Base-by-base conservation (phyloP, 2,888 invertebrate species). In the Athrips mouffetella region DNA sequence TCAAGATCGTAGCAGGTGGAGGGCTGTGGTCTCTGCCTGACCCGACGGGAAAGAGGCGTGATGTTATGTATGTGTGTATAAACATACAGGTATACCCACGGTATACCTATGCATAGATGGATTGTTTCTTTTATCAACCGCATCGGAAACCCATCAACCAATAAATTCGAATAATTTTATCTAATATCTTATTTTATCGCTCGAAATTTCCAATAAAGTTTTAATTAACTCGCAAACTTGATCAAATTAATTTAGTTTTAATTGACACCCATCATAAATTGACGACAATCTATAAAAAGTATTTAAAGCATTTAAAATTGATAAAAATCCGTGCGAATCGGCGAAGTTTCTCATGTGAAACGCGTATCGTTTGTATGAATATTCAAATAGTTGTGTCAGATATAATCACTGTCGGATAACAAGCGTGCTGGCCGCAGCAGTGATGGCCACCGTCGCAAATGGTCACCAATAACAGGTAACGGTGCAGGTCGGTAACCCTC, bases 401-500 rank as follows among this genome's bases (percentile, higher is more conserved):
- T 81, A 64, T 73, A 72, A 80, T 79, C 74, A 70, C 58, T 70
- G 67, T 66, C 56, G 63, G 63, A 56, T 61, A 23, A 25, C 27
- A 27, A 15, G 15, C 27, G 27, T 15, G 16, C 60, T 60, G 69
- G 69, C 69, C 67, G 3, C 21, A 55, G 53, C 55, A 60, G 66
- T 57, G 53, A 57, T 54, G 59, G 57, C 57, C 55, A 65, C 62
- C 67, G 66, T 65, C 75, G 70, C 67, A 75, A 76, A 72, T 70
- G 73, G 70, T 70, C 57, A 63, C 66, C 69, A 73, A 70, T 67
- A 54, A 62, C 53, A 65, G 66, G 67, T 87, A 86, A 87, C 87
- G 87, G 85, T 82, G 49, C 77, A 57, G 87, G 86, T 86, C 84
- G 72, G 62, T 79, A 73, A 87, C 87, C 88, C 76, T 70, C 75